phyloP scores from a whole-genome alignment of 2,797 vertebrate species.

The Tadarida brasiliensis region DNA sequence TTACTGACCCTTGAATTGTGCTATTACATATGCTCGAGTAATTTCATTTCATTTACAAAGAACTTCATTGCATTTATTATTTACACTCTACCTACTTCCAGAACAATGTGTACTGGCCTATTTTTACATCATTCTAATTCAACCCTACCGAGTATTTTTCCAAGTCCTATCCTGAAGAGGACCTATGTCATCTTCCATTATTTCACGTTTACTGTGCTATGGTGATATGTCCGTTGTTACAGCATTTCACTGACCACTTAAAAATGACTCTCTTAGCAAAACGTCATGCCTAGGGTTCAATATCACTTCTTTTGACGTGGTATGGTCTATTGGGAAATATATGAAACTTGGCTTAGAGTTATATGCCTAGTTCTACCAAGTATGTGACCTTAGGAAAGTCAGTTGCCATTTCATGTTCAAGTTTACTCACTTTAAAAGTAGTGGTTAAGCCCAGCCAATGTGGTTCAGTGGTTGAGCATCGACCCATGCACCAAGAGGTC shows the following conservation, averaged over 20 bases:
- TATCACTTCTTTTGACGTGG: background rate
- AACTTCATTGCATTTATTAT: slow-evolving; percentile 67
- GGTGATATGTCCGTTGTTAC: background rate
- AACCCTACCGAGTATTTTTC: background rate
- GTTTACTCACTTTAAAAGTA: slow-evolving; percentile 46
- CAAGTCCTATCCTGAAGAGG: slow-evolving; percentile 19
- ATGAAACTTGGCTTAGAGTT: background rate
- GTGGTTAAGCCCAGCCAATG: background rate
- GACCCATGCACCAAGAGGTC: no score
- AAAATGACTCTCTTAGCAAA: slow-evolving; percentile 37
- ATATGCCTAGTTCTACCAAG: background rate
- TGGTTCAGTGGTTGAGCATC: no score
- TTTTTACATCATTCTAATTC: slow-evolving; percentile 62
- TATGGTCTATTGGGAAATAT: background rate
- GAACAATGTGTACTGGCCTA: slow-evolving; percentile 37
- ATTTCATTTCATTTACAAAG: slow-evolving; percentile 69
- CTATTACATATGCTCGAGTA: slow-evolving; percentile 61
- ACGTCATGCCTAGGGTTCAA: background rate
- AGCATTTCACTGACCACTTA: slow-evolving; percentile 16
- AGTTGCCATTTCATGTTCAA: background rate
- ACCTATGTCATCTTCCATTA: background rate
- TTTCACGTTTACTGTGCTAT: slow-evolving; percentile 39
- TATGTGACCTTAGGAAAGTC: slow-evolving; percentile 4
- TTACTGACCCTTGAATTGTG: slow-evolving; percentile 66
- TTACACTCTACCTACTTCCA: slow-evolving; percentile 42